phyloP scores from a whole-genome alignment of 2,797 vertebrate genomes.

The Propithecus perrieri region DNA sequence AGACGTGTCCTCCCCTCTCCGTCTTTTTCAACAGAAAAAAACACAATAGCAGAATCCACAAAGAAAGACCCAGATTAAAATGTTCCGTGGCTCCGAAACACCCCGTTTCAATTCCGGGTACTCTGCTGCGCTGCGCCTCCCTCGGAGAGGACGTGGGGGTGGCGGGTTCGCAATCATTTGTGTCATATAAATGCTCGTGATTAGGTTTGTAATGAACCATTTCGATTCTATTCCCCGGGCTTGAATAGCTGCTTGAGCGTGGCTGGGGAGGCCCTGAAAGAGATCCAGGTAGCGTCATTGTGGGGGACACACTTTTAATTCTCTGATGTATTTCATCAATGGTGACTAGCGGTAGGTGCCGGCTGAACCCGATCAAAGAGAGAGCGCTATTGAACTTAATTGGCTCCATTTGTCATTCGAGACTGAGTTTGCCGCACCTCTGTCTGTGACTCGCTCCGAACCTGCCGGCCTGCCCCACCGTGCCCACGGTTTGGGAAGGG shows the following conservation, averaged over 20 bases:
- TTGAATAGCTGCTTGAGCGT: background rate
- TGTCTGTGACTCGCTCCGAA: background rate
- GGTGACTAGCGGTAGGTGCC: background rate
- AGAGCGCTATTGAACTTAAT: background rate
- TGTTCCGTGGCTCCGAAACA: background rate
- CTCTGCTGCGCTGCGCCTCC: constrained; percentile 42
- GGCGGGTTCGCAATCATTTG: constrained; percentile 38
- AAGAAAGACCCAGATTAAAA: constrained; percentile 46
- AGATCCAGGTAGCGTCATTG: background rate
- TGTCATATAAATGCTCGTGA: background rate
- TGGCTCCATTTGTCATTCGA: background rate
- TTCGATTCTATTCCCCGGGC: constrained; percentile 56
- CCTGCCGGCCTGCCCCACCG: background rate
- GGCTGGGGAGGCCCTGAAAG: background rate
- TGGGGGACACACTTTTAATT: background rate
- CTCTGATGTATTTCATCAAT: background rate
- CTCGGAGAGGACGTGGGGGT: background rate
- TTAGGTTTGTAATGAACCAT: constrained; percentile 61
- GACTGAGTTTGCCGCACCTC: background rate
- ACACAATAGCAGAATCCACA: background rate
- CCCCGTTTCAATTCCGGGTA: constrained; percentile 44
- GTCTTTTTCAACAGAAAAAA: background rate
- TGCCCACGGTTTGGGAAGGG: background rate
- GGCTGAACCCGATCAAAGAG: background rate
- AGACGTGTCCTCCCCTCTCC: background rate